Percentiles rank a stretch among this genome's conserved stretches.
These are phyloP conservation scores for Oxyteleia sp. DNA, from an alignment of 2,888 invertebrate genomes.

Conservation along the genomic window DNA sequence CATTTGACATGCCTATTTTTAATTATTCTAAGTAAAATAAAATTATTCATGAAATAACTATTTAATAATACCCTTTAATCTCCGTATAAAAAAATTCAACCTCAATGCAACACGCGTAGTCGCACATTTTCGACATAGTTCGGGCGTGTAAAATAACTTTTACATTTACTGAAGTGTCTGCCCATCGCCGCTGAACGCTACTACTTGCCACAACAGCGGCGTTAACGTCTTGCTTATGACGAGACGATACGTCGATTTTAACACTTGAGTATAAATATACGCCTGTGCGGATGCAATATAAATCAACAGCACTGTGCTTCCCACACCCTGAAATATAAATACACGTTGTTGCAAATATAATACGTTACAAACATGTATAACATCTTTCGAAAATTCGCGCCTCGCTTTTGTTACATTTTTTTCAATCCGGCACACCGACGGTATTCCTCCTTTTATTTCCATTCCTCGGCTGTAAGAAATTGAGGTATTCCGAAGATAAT, in stretches of 20 bases:
- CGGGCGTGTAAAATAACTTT: slow-evolving; percentile 40
- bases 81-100: slow-evolving; percentile 6
- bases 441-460: slow-evolving; percentile 13
- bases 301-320: slow-evolving; percentile 47
- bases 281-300: slow-evolving; percentile 53
- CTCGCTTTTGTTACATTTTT: slow-evolving; percentile 18
- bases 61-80: slow-evolving; percentile 3
- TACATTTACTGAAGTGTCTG: slow-evolving; percentile 58
- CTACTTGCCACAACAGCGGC: slow-evolving; percentile 58
- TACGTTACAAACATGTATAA: slow-evolving; percentile 43
- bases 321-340: slow-evolving; percentile 57
- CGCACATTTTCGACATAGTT: slow-evolving; percentile 26
- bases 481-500: slow-evolving; percentile 35
- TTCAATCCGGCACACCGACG: neutral
- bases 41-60: neutral
- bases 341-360: slow-evolving; percentile 57
- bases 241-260: slow-evolving; percentile 64
- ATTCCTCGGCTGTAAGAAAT: slow-evolving; percentile 9
- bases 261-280: slow-evolving; percentile 69
- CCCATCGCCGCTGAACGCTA: slow-evolving; percentile 68
- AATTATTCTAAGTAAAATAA: too few species aligned
- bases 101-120: neutral
- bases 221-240: slow-evolving; percentile 68
- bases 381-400: slow-evolving; percentile 33
- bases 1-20: too few species aligned